These are phyloP conservation scores for Crypturellus tataupa DNA, from an alignment of 2,797 vertebrate species.

Conservation along the genomic window DNA sequence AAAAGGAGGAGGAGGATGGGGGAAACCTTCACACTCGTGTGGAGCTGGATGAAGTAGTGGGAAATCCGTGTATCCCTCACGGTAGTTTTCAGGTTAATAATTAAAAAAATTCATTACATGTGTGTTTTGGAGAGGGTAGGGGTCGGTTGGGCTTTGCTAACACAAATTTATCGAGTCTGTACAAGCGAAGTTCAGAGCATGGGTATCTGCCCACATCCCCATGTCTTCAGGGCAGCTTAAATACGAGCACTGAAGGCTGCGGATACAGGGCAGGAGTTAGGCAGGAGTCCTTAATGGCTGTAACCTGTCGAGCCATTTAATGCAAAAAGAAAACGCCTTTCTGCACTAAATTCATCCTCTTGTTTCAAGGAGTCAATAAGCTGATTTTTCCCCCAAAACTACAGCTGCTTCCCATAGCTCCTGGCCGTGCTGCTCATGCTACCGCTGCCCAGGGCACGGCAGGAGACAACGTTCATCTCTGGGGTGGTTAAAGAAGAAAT, in stretches of 20 bases:
- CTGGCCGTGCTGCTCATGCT: not conserved
- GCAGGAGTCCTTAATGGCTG: not conserved
- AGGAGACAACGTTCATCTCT: not conserved
- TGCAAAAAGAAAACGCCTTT: fast-evolving
- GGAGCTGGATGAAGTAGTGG: not conserved
- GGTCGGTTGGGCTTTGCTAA: not conserved
- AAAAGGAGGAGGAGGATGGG: not conserved
- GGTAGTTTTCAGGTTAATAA: not conserved
- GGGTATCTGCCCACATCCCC: not conserved
- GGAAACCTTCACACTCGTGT: not conserved
- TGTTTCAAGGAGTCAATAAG: not conserved
- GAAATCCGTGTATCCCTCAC: not conserved
- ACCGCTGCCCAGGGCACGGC: not conserved
- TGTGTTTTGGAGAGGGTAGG: not conserved
- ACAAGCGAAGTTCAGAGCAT: not conserved
- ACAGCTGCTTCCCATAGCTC: not conserved
- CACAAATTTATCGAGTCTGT: not conserved
- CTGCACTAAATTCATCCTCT: not conserved
- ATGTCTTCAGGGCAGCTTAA: not conserved
- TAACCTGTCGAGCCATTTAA: not conserved
- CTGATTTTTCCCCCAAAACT: not conserved
- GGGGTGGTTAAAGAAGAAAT: not conserved
- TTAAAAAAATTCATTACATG: not conserved
- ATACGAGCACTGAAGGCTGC: not conserved
- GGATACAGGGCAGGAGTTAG: not conserved